Conservation (phyloP, 2,797 vertebrate genomes). For the Sylvilagus floridanus region DNA sequence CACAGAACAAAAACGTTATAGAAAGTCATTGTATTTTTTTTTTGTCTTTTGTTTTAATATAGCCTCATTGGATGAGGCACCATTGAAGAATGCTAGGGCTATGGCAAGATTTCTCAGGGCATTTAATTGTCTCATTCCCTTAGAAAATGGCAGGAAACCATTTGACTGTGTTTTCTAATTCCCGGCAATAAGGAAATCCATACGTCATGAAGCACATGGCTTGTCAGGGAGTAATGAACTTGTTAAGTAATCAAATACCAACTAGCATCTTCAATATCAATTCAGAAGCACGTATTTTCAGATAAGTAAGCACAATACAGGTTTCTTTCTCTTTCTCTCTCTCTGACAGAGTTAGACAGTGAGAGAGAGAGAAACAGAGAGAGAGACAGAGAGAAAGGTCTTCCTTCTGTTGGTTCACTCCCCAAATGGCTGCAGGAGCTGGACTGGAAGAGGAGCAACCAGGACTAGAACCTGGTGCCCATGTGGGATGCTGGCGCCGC, state of each 20-base stretch:
- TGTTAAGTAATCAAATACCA: constrained; percentile 50
- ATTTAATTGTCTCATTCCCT: constrained; percentile 54
- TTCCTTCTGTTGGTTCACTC: no score
- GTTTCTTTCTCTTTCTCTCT: no score
- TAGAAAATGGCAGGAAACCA: constrained; percentile 38
- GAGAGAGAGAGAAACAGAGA: no score
- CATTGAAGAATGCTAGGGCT: background rate
- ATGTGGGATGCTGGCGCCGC: no score
- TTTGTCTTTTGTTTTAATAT: background rate
- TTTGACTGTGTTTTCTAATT: constrained; percentile 41
- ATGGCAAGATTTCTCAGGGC: background rate
- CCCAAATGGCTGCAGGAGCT: no score
- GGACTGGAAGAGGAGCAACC: no score
- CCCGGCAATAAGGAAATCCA: constrained; percentile 48
- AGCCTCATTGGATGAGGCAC: background rate
- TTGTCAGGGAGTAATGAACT: constrained; percentile 24
- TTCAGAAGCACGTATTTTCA: constrained; percentile 34
- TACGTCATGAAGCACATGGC: background rate
- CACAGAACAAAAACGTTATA: constrained; percentile 26
- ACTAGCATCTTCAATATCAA: constrained; percentile 31
- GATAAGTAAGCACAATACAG: background rate
- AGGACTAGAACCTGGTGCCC: no score
- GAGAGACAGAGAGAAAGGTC: no score
- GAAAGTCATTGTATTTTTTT: background rate
- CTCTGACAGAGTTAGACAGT: no score